Base-by-base conservation (phyloP, 2,113 vertebrate species). In the Hepsetus odoe region DNA sequence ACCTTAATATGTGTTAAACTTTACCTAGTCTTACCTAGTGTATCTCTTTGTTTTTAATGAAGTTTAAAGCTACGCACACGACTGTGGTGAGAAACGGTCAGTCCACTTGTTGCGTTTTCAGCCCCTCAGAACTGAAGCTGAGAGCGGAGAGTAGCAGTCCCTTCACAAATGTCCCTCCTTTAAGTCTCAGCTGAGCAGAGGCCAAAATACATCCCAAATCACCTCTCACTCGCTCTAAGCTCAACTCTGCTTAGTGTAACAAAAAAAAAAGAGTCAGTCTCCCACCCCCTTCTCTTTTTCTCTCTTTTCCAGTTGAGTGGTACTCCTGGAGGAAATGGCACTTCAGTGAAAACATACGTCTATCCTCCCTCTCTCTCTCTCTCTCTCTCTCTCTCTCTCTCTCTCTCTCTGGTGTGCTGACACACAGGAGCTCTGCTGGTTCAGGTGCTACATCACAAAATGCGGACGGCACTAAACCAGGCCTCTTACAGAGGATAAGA, bases 221-320 rank as follows among this genome's bases (percentile, higher is more conserved):
- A 28, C 28, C 55, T 76, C 32, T 71, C 40, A 33, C 14, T 42
- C 30, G 5, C 61, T 67, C 66, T 58, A 28, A 66, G 33, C 40
- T 30, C 33, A 71, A 66, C 77, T 62, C 40, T 62, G 46, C 76
- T 42, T 24, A 56, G 71, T 51, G 20, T 42, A 55, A 76, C 64
- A 80, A 59, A 71, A 42, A 71, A 42, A 75, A 73, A 20, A 32
- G 33, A 62, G 33, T 76, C 74, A 26, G 22, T 71, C 55, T 59
- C 59, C 26, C 35, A 38, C 49, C 67, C 26, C 13, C 35, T 51
- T 22, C 61, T 49, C 22, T 32, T 35, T 64, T 35, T 59, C 76
- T 74, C 83, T 88, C 35, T 22, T 13, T 66, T 82, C 40, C 68
- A 68, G 71, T 70, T 53, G 71, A 82, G 81, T 74, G 76, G 40